phyloP scores from a whole-genome alignment of 2,888 invertebrate species.

The Phaedon cochleariae region DNA sequence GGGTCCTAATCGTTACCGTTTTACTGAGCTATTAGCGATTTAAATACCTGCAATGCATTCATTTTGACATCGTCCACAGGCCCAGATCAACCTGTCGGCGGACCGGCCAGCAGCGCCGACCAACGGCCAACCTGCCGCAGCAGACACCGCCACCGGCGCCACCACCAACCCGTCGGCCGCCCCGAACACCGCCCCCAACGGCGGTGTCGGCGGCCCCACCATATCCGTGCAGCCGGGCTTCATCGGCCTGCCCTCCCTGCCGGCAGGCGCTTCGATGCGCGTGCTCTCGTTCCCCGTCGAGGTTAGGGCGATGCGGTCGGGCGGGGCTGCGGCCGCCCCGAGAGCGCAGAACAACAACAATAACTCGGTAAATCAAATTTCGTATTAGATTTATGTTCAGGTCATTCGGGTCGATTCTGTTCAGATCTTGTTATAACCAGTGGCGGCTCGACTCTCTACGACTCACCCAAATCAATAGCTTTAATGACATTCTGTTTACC shows the following conservation, averaged over 20 bases:
- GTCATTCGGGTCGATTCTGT: no score
- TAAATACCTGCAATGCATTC: no score
- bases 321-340: constrained; percentile 25
- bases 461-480: no score
- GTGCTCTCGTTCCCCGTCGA: constrained; percentile 58
- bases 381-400: no score
- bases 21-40: no score
- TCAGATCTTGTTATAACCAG: no score
- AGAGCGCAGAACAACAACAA: constrained; percentile 37
- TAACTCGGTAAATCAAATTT: not conserved
- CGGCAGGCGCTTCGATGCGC: constrained; percentile 49
- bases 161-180: constrained; percentile 23
- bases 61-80: no score
- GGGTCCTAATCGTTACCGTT: no score
- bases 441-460: no score
- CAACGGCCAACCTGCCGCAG: constrained; percentile 30
- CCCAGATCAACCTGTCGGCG: constrained; percentile 53
- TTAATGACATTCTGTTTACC: no score
- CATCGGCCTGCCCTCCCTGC: constrained; percentile 50
- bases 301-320: constrained; percentile 50
- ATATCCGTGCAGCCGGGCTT: constrained; percentile 40
- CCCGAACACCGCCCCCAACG: constrained; percentile 28
- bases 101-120: constrained; percentile 46
- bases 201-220: constrained; percentile 28
- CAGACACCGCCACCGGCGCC: not conserved